Evolutionary conservation across 30 jellyfish, hydroid and myxozoan species (phyloP).

Genomic region (Catostylus mosaicus): DNA sequence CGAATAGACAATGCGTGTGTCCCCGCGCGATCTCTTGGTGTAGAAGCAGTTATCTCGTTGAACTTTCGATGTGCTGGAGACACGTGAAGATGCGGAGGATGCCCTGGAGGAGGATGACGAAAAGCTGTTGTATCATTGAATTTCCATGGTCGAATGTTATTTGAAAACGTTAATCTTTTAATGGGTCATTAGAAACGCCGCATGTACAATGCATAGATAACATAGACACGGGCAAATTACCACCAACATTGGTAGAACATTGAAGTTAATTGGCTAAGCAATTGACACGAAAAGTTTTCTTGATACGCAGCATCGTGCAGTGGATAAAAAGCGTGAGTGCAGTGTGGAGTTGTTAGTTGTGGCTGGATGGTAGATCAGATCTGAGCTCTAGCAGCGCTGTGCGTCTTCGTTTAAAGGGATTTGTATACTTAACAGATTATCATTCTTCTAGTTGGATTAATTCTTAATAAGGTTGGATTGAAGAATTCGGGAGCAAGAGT

Average conservation of each 20-base stretch:
- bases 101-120: slow-evolving; percentile 1
- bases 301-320: slow-evolving; percentile 30
- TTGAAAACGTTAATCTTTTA: slow-evolving; percentile 72
- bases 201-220: slow-evolving; percentile 70
- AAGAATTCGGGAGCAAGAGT: background rate
- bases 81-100: slow-evolving; percentile 10
- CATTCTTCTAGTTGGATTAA: slow-evolving; percentile 20
- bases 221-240: slow-evolving; percentile 60
- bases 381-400: slow-evolving; percentile 33
- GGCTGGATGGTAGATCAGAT: slow-evolving; percentile 9
- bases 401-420: slow-evolving; percentile 19
- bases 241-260: slow-evolving; percentile 66
- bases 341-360: slow-evolving; percentile 27
- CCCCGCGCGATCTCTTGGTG: no score
- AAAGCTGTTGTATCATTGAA: slow-evolving; percentile 19
- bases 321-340: slow-evolving; percentile 32
- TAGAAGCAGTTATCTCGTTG: no score
- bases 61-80: no score
- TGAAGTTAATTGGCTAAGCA: slow-evolving; percentile 83
- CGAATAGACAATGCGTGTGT: no score
- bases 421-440: slow-evolving; percentile 15
- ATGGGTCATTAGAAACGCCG: slow-evolving; percentile 85
- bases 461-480: slow-evolving; percentile 18
- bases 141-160: slow-evolving; percentile 53
- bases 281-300: slow-evolving; percentile 74